Conservation (phyloP, 2,113 vertebrate genomes). For the Vulpes ferrilata region DNA sequence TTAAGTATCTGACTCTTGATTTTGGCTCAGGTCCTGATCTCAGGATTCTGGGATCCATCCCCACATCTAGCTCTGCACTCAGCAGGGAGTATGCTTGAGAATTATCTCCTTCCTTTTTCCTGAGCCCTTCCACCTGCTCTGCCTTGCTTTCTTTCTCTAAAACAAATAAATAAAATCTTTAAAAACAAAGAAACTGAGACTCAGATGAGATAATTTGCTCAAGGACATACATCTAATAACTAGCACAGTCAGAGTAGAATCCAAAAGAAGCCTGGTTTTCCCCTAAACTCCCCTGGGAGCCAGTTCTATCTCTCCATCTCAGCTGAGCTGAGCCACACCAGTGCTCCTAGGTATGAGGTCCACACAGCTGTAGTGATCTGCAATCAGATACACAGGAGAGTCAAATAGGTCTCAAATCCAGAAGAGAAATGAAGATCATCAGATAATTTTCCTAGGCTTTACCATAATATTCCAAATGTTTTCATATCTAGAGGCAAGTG, state of each 20-base stretch:
- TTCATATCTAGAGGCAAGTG: neutral
- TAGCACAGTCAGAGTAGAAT: neutral
- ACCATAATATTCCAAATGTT: neutral
- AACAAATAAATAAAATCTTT: neutral
- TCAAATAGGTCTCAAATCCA: neutral
- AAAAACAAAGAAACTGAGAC: constrained; percentile 1
- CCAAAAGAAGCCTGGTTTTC: neutral
- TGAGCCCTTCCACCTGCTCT: neutral
- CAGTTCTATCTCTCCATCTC: neutral
- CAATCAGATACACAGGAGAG: neutral
- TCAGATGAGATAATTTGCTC: neutral
- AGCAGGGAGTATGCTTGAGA: neutral
- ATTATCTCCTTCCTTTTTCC: neutral
- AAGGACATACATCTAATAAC: neutral
- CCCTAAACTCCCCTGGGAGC: neutral
- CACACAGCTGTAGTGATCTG: neutral
- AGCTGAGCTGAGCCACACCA: neutral
- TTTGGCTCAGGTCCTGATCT: neutral
- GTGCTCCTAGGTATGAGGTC: neutral
- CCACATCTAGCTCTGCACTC: neutral
- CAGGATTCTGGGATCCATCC: neutral
- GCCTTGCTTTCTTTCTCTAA: neutral
- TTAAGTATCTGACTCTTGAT: neutral
- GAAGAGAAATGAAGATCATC: neutral
- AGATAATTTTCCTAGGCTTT: neutral